Conservation (phyloP, 2,888 invertebrate species). For the Ormyrus rosae region DNA sequence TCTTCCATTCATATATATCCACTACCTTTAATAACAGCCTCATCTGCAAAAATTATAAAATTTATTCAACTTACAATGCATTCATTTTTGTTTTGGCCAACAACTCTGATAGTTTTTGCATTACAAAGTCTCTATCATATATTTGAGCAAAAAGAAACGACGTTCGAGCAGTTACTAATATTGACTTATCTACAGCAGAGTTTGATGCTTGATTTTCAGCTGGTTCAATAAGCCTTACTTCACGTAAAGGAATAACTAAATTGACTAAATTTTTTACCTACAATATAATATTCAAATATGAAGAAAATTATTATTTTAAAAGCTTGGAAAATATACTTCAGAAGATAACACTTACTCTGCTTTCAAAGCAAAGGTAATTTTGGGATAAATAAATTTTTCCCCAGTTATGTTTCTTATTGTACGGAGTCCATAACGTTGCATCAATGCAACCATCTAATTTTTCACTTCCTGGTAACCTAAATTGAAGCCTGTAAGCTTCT, state of each 20-base stretch:
- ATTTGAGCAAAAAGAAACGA: conserved; percentile 94
- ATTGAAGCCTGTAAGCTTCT: conserved; percentile 90
- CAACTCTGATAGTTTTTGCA: conserved; percentile 92
- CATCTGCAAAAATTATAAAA: background rate
- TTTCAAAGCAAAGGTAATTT: conserved; percentile 97
- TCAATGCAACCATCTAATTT: conserved; percentile 96
- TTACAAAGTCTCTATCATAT: conserved; percentile 90
- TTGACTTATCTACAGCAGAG: conserved; percentile 80
- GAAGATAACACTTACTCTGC: conserved; percentile 82
- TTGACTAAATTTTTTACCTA: conserved; percentile 89
- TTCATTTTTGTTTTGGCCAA: conserved; percentile 81
- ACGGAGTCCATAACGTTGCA: conserved; percentile 95
- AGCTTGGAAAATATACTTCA: conserved; percentile 31
- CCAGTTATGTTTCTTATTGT: conserved; percentile 91
- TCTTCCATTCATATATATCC: too few species aligned
- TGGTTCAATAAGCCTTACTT: conserved; percentile 86
- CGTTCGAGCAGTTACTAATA: conserved; percentile 88
- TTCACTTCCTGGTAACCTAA: conserved; percentile 91
- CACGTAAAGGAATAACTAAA: conserved; percentile 92
- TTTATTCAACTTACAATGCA: conserved; percentile 65
- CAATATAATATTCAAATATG: conserved; percentile 12
- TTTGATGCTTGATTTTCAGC: conserved; percentile 84
- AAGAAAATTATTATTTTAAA: conserved; percentile 8
- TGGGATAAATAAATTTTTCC: conserved; percentile 94
- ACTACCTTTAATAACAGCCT: too few species aligned